Conservation (phyloP, 2,888 invertebrate genomes). For the Ophioninae sp. region DNA sequence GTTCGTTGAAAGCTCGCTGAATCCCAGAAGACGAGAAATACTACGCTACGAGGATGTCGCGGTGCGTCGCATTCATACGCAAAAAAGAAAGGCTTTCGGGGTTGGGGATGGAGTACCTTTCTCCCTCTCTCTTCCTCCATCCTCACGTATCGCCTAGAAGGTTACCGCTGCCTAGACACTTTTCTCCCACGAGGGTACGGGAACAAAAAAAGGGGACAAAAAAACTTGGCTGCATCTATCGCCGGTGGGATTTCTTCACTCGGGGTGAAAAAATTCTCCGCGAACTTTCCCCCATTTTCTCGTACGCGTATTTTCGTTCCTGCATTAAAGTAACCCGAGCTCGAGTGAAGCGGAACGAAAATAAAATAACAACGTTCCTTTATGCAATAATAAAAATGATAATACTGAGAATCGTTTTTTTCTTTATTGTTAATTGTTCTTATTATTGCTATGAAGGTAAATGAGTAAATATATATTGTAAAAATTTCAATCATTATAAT, state of each 20-base stretch:
- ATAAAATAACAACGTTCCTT: not conserved
- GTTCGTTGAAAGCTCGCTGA: constrained; percentile 75
- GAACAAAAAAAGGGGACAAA: not conserved
- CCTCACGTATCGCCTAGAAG: not conserved
- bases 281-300: not conserved
- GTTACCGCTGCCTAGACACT: not conserved
- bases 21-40: constrained; percentile 23
- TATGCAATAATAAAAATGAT: too few species aligned
- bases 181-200: not conserved
- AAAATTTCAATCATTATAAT: too few species aligned
- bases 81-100: not conserved
- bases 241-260: not conserved
- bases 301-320: not conserved
- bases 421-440: not conserved
- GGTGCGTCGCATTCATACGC: not conserved
- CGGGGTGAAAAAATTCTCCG: not conserved
- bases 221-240: not conserved
- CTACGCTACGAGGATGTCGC: not conserved
- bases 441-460: too few species aligned
- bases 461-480: too few species aligned
- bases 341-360: not conserved
- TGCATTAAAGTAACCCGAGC: not conserved
- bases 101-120: not conserved
- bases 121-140: not conserved
- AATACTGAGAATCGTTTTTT: not conserved